Conservation (phyloP, 64 coral and sea anemone species). For the Exaiptasia diaphana region DNA sequence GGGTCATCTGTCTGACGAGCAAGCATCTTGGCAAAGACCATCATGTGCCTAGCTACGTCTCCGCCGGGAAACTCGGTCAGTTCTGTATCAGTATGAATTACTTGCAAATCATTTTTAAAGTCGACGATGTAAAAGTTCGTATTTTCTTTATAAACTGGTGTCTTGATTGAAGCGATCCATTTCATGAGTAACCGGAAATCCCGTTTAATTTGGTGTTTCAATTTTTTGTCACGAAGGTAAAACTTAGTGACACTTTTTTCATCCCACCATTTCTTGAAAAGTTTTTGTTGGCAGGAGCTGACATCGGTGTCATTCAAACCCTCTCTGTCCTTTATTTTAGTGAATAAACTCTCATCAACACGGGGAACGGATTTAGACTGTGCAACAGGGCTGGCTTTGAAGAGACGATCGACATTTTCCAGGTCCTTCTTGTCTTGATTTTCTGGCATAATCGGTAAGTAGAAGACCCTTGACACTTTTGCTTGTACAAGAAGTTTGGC, state of each 20-base stretch:
- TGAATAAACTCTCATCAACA: neutral
- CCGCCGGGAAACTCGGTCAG: neutral
- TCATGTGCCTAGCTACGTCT: neutral
- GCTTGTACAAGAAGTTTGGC: slow-evolving; percentile 67
- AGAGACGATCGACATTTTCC: slow-evolving; percentile 31
- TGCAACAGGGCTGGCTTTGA: slow-evolving; percentile 25
- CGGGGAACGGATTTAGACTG: slow-evolving; percentile 21
- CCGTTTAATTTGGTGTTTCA: too few relatives aligned
- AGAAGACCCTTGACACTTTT: slow-evolving; percentile 52
- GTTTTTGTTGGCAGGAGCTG: too few relatives aligned
- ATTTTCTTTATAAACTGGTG: neutral
- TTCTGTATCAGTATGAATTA: neutral
- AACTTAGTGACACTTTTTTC: too few relatives aligned
- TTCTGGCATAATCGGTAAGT: slow-evolving; percentile 64
- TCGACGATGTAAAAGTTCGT: too few relatives aligned
- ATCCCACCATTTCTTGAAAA: too few relatives aligned
- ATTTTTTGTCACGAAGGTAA: too few relatives aligned
- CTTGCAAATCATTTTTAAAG: neutral
- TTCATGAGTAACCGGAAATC: slow-evolving; percentile 34
- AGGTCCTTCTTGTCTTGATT: neutral
- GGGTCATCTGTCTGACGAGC: slow-evolving; percentile 54
- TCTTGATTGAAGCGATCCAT: slow-evolving; percentile 30
- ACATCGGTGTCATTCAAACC: too few relatives aligned
- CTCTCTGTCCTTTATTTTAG: too few relatives aligned
- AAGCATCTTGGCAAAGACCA: slow-evolving; percentile 26